Conservation (phyloP, 2,797 vertebrate species). For the Sciurus carolinensis region DNA sequence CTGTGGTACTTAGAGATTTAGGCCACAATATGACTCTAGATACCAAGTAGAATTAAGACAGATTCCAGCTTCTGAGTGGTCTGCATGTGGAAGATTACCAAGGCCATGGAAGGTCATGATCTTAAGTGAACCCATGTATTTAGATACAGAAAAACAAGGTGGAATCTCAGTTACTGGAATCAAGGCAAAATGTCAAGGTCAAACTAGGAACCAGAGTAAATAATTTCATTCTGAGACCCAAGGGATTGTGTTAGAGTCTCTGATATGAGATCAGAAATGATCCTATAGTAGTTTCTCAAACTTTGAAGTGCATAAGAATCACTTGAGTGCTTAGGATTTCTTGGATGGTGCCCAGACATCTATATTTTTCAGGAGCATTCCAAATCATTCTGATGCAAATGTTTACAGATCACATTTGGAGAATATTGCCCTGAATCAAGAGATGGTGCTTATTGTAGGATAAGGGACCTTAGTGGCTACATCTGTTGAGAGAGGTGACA, state of each 20-base stretch:
- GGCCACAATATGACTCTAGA: neutral
- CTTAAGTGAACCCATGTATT: neutral
- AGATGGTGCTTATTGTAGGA: slow-evolving; percentile 59
- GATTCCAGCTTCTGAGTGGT: slow-evolving; percentile 44
- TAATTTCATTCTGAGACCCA: slow-evolving; percentile 60
- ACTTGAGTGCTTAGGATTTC: neutral
- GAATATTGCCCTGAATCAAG: slow-evolving; percentile 60
- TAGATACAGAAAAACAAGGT: slow-evolving; percentile 30
- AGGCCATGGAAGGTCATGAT: neutral
- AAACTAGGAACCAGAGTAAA: slow-evolving; percentile 47
- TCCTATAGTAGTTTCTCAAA: slow-evolving; percentile 34
- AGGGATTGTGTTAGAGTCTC: slow-evolving; percentile 6
- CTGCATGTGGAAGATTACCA: slow-evolving; percentile 33
- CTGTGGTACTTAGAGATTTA: neutral
- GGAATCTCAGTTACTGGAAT: slow-evolving; percentile 50
- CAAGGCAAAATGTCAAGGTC: slow-evolving; percentile 67
- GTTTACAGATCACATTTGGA: slow-evolving; percentile 64
- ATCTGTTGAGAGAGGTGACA: slow-evolving; percentile 50
- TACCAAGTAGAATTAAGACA: neutral
- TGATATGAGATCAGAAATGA: slow-evolving; percentile 36
- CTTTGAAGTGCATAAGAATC: neutral
- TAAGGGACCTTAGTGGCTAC: slow-evolving; percentile 33
- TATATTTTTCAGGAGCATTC: slow-evolving; percentile 36
- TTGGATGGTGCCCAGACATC: neutral
- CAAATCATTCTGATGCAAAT: slow-evolving; percentile 57